Conservation (phyloP, 2,888 invertebrate genomes). For the Alsophila aescularia region DNA sequence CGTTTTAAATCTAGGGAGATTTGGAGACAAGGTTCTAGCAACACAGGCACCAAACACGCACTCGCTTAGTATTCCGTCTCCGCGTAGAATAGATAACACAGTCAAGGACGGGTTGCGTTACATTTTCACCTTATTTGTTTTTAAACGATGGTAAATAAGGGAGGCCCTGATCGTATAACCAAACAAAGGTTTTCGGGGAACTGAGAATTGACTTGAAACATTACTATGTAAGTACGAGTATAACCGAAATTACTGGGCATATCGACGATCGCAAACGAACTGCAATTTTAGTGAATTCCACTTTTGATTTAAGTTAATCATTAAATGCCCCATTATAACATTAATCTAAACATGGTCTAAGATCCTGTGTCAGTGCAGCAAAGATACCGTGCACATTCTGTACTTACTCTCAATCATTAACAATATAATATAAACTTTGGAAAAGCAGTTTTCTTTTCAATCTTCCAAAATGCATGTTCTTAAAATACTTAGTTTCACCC, state of each 20-base stretch:
- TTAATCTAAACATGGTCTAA: too few relatives aligned
- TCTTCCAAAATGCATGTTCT: neutral
- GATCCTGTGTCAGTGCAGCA: too few relatives aligned
- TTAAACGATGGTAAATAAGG: constrained; percentile 28
- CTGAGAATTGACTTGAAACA: too few relatives aligned
- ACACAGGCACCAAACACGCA: neutral
- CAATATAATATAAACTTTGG: neutral
- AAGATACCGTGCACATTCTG: too few relatives aligned
- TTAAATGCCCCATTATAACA: too few relatives aligned
- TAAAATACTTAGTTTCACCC: neutral
- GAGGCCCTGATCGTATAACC: neutral
- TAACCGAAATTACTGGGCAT: too few relatives aligned
- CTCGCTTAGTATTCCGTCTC: constrained; percentile 28
- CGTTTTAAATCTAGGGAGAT: neutral
- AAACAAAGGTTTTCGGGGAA: constrained; percentile 11
- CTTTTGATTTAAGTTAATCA: too few relatives aligned
- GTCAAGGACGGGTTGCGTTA: constrained; percentile 28
- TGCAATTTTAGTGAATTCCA: too few relatives aligned
- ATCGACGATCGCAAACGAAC: too few relatives aligned
- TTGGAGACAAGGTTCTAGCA: constrained; percentile 4
- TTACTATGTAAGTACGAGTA: too few relatives aligned
- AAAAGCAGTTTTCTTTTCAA: constrained; percentile 1
- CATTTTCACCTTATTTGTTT: constrained; percentile 33
- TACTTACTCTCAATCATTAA: too few relatives aligned
- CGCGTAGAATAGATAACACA: constrained; percentile 26